Evolutionary conservation across 2,113 vertebrate genomes (phyloP), one percentile per base, ranked within the genome.

Genomic region (Macquaria ambigua): DNA sequence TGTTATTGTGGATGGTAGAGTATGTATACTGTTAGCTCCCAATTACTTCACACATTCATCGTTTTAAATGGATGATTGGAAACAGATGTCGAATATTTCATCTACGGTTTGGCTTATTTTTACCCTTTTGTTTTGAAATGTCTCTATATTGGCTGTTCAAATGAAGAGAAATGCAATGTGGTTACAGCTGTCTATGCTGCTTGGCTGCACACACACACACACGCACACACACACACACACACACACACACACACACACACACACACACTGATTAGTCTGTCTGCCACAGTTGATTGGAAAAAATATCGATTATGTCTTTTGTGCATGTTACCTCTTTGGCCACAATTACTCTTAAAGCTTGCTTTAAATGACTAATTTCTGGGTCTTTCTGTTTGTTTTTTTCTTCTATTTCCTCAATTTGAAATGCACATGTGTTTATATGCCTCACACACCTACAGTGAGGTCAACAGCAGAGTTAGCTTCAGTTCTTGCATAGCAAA

Each of bases 301-400:
- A 79, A n/a, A 25, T 61, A 81, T 89, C 0, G 77, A 87, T 82
- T 81, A 55, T 78, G 76, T 80, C 53, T 71, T 59, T 43, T 69
- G 43, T 81, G 25, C 34, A 67, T 56, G 61, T 76, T 56, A 52
- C 55, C 34, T 75, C n/a, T 67, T n/a, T 88, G 70, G 41, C 25
- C 31, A 61, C 75, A 20, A 37, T 75, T 53, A 46, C 53, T 58
- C 18, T 18, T 63, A 21, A 31, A 53, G 50, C 39, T 58, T 46
- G 12, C 14, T 15, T 48, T 5, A 48, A 46, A 15, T 15, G 14
- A 15, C 46, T 48, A 3, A 3, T n/a, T 50, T 77, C 16, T n/a
- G 10, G 0, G 5, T 43, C 3, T 48, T 55, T 39, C 1, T 34
- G 6, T 66, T 31, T 31, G 1, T 25, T 39, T 41, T 9, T 15